Evolutionary conservation across 2,797 vertebrate species (phyloP).

Genomic region (Pampus argenteus): DNA sequence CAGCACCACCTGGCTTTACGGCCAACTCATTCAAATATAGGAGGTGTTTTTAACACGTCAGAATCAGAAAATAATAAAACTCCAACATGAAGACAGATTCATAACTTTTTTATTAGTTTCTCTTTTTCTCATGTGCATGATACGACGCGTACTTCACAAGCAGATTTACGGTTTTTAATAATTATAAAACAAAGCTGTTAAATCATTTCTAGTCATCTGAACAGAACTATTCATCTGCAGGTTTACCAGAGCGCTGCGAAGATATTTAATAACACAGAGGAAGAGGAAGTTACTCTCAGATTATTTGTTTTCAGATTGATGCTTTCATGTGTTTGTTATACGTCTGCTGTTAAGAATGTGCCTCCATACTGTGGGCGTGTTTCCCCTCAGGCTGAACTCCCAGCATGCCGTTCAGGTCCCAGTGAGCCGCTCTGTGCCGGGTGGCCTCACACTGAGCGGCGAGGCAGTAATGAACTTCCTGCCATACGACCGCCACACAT

Average conservation of each 20-base stretch:
- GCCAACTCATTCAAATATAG: conserved; percentile 48
- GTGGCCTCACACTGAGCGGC: conserved; percentile 44
- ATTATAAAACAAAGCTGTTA: conserved; percentile 32
- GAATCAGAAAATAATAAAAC: conserved; percentile 37
- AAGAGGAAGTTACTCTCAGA: conserved; percentile 11
- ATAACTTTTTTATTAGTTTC: conserved; percentile 27
- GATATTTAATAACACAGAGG: conserved; percentile 28
- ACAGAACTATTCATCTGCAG: conserved; percentile 21
- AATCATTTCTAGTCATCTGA: conserved; percentile 23
- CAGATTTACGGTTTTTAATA: conserved; percentile 36
- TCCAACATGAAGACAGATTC: neutral
- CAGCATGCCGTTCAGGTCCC: conserved; percentile 60
- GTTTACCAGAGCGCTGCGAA: neutral
- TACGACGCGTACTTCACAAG: neutral
- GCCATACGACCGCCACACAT: conserved; percentile 29
- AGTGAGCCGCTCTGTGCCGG: conserved; percentile 26
- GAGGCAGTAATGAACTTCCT: conserved; percentile 71
- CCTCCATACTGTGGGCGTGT: conserved; percentile 42
- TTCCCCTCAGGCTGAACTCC: conserved; percentile 56
- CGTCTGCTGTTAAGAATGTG: conserved; percentile 23
- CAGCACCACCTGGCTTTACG: conserved; percentile 27
- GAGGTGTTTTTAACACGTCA: conserved; percentile 5
- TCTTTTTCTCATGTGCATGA: neutral
- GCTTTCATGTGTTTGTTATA: conserved; percentile 20
- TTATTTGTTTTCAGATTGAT: conserved; percentile 49